phyloP scores from a whole-genome alignment of 2,797 vertebrate species.

The Aldrovandia affinis region DNA sequence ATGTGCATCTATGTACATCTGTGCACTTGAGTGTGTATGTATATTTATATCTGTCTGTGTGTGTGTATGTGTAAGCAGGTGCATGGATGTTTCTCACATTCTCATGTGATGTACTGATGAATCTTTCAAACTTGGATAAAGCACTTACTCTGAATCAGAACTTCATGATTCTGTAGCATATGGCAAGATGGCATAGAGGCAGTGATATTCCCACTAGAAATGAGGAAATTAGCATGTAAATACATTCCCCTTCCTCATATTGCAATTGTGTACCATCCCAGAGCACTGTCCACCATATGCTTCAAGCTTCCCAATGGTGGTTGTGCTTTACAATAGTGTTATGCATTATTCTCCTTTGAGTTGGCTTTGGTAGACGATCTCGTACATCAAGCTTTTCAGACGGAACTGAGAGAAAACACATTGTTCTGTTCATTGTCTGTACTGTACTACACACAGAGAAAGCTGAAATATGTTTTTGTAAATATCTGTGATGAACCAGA shows the following conservation, averaged over 20 bases:
- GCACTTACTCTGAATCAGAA: neutral
- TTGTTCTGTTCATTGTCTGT: neutral
- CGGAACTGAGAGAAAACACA: neutral
- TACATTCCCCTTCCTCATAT: neutral
- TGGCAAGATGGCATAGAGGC: neutral
- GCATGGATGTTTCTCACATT: slow-evolving; percentile 3
- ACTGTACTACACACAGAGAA: neutral
- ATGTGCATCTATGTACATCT: too few species aligned
- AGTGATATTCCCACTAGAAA: neutral
- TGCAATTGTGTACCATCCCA: neutral
- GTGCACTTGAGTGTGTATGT: too few species aligned
- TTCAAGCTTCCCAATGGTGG: neutral
- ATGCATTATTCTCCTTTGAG: neutral
- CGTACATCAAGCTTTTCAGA: slow-evolving; percentile 23
- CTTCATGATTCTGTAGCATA: neutral
- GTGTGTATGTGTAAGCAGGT: slow-evolving; percentile 12
- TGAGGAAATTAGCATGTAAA: neutral
- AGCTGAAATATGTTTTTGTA: slow-evolving; percentile 18
- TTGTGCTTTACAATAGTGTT: neutral
- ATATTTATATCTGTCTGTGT: slow-evolving; percentile 1
- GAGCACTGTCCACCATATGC: neutral
- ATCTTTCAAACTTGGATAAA: neutral
- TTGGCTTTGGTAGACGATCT: neutral
- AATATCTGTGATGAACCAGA: slow-evolving; percentile 25
- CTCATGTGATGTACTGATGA: too few species aligned